phyloP scores from a whole-genome alignment of 2,113 vertebrate genomes.

The Pseudopipra pipra region DNA sequence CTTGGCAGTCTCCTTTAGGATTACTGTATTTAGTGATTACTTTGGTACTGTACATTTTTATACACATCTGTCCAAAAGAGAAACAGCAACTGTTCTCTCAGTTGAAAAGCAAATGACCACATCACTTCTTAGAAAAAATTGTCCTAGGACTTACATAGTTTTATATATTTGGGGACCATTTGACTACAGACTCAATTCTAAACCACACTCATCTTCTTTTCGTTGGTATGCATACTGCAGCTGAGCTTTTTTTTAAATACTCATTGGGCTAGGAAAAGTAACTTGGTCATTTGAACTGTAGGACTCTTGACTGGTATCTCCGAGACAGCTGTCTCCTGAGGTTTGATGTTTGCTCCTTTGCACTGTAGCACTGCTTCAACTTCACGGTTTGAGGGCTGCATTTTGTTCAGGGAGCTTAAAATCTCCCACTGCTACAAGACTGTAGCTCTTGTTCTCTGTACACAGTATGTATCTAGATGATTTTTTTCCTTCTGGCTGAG shows the following conservation, averaged over 20 bases:
- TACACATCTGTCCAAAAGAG: not conserved
- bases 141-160: not conserved
- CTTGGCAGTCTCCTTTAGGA: not conserved
- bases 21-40: not conserved
- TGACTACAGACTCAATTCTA: not conserved
- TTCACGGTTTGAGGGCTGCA: not conserved
- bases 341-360: not conserved
- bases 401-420: not conserved
- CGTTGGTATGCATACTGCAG: not conserved
- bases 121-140: not conserved
- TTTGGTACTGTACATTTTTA: conserved; percentile 14
- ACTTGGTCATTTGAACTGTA: conserved; percentile 57
- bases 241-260: not conserved
- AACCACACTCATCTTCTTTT: not conserved
- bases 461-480: not conserved
- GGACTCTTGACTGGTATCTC: conserved; percentile 14
- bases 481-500: conserved; percentile 55
- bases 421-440: not conserved
- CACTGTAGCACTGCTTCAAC: conserved; percentile 6
- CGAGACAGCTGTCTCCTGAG: conserved; percentile 24
- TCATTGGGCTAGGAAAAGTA: not conserved
- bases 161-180: not conserved
- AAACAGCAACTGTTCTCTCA: conserved; percentile 44
- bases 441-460: conserved; percentile 22
- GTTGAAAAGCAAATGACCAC: conserved; percentile 59